These are phyloP conservation scores for Heterotis niloticus DNA, from an alignment of 2,113 vertebrate species.

Conservation along the genomic window DNA sequence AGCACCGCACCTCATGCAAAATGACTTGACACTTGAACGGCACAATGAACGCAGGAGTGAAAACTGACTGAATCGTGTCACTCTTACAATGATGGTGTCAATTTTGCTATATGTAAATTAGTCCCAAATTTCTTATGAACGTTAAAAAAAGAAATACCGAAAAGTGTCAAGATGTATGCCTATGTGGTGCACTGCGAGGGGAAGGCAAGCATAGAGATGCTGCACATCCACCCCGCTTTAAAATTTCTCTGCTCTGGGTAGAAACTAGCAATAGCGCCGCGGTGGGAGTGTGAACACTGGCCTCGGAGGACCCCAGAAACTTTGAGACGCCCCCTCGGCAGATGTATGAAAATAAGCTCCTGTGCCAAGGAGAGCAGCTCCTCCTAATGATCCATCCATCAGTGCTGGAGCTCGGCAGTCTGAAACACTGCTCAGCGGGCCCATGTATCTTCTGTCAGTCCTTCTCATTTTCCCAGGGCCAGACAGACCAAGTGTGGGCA, in stretches of 20 bases:
- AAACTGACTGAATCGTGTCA: no score
- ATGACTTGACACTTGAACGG: no score
- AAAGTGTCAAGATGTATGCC: no score
- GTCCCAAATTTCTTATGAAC: no score
- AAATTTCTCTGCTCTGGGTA: background rate
- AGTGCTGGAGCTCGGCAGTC: conserved; percentile 54
- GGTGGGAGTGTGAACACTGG: conserved; percentile 33
- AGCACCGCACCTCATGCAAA: no score
- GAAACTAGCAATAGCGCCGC: background rate
- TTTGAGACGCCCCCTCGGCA: conserved; percentile 34
- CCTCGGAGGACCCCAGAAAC: conserved; percentile 39
- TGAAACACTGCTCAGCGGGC: conserved; percentile 53
- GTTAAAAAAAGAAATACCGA: no score
- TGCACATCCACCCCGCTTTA: no score
- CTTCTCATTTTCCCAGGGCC: conserved; percentile 37
- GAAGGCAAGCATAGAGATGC: no score
- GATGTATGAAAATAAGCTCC: conserved; percentile 65
- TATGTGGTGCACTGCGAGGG: no score
- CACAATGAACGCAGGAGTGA: no score
- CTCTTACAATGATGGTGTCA: no score
- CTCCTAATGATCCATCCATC: conserved; percentile 70
- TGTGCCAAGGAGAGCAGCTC: conserved; percentile 56
- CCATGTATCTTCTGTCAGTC: conserved; percentile 45
- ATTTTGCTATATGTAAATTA: no score
- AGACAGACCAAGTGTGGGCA: conserved; percentile 39